Evolutionary conservation across 2,888 invertebrate species (phyloP).

Genomic region (Dinocampus coccinellae): DNA sequence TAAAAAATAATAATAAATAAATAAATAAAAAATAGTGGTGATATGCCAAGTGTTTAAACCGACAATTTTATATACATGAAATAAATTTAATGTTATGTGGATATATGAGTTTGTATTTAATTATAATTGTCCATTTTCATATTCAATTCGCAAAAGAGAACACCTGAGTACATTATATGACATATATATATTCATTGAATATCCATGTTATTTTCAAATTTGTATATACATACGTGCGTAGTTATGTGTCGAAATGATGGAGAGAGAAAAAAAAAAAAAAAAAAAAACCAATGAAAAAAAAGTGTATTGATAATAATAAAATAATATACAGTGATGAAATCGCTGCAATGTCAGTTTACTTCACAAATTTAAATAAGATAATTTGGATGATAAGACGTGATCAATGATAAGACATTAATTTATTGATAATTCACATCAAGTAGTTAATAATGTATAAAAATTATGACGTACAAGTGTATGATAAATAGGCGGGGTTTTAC

Average conservation of each 20-base stretch:
- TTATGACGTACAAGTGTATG: neutral
- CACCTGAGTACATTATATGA: neutral
- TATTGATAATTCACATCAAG: neutral
- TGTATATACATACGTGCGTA: neutral
- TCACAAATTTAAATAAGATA: neutral
- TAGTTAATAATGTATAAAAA: neutral
- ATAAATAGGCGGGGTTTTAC: neutral
- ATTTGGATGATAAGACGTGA: neutral
- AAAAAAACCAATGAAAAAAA: too few relatives aligned
- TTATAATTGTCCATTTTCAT: neutral
- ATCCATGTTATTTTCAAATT: neutral
- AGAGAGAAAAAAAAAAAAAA: too few relatives aligned
- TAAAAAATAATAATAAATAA: neutral
- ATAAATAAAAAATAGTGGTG: neutral
- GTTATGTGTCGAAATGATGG: neutral
- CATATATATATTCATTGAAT: neutral
- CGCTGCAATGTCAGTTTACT: neutral
- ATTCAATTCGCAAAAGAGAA: neutral
- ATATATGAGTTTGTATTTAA: neutral
- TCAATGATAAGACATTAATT: neutral
- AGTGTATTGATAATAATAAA: neutral
- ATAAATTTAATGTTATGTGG: neutral
- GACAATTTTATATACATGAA: neutral
- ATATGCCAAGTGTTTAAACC: neutral
- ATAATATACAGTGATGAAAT: neutral